Evolutionary conservation across 2,113 vertebrate genomes (phyloP), one percentile per base, ranked within the genome.

Genomic region (Percina caprodes): DNA sequence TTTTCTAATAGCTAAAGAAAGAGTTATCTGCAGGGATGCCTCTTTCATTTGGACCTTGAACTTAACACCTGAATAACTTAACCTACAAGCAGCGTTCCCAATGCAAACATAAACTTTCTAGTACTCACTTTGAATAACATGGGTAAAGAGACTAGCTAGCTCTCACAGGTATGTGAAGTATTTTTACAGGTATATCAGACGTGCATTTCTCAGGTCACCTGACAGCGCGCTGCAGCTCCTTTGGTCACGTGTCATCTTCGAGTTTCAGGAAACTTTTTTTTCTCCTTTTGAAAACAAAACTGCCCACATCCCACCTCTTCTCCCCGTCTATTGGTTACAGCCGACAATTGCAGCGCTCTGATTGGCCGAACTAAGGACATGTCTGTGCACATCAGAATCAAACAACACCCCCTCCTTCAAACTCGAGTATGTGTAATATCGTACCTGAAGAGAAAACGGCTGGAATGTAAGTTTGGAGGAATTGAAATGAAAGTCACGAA

Each of bases 201-300:
- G 15, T 0, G 39, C 6, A 12, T 62, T n/a, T 6, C 24, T 69
- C 46, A 16, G 74, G 69, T 96, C 94, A 96, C 93, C 92, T 95
- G 95, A 95, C 90, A 69, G 59, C n/a, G 18, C 13, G 7, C 65
- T 14, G 62, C 42, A 26, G 73, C 49, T 51, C 77, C 21, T 0
- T 58, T 52, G 70, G 60, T 96, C 95, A 96, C 95, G 90, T 96
- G 95, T 91, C 80, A 74, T 21, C 69, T 87, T 94, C 92, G 92
- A 92, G 92, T 95, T 94, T 94, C 94, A 93, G 88, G 89, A 94
- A 95, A 93, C 90, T 71, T 89, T 89, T 93, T 42, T 90, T 83
- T 13, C 42, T 56, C 4, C 46, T 7, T 45, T 33, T 10, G 77
- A 86, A 92, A 92, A 83, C 76, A 82, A 63, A 85, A 66, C 86